Conservation (phyloP, 2,888 invertebrate species). For the Ernsta delagoae region DNA sequence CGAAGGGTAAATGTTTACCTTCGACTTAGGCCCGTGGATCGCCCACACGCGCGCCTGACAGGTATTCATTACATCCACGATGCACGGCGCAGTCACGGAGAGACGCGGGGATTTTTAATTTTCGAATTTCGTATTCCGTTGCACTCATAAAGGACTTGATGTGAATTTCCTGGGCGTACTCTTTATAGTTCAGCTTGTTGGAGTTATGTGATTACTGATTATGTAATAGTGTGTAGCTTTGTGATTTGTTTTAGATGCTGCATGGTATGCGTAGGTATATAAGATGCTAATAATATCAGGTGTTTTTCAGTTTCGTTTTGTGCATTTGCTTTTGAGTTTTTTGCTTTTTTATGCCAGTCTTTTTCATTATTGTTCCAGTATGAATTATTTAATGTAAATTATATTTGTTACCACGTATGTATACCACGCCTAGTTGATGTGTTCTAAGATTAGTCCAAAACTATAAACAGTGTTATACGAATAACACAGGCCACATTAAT, state of each 20-base stretch:
- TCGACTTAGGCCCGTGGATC: slow-evolving; percentile 78
- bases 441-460: not conserved
- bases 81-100: slow-evolving; percentile 58
- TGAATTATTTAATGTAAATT: too few species aligned
- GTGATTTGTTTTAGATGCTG: too few species aligned
- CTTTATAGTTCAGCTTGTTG: not conserved
- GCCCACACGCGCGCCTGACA: slow-evolving; percentile 83
- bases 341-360: too few species aligned
- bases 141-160: not conserved
- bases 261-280: too few species aligned
- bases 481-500: slow-evolving; percentile 36
- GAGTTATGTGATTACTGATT: too few species aligned
- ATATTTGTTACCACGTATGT: too few species aligned
- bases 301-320: too few species aligned
- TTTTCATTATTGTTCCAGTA: too few species aligned
- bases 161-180: not conserved
- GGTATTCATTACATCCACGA: slow-evolving; percentile 82
- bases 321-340: too few species aligned
- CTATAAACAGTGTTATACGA: slow-evolving; percentile 1
- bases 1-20: slow-evolving; percentile 84
- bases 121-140: slow-evolving; percentile 47
- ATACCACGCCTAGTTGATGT: too few species aligned
- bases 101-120: slow-evolving; percentile 50
- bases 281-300: too few species aligned
- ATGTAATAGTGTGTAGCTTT: too few species aligned